Evolutionary conservation across 2,113 vertebrate genomes (phyloP), one percentile per base, ranked within the genome.

Genomic region (Gobius niger): DNA sequence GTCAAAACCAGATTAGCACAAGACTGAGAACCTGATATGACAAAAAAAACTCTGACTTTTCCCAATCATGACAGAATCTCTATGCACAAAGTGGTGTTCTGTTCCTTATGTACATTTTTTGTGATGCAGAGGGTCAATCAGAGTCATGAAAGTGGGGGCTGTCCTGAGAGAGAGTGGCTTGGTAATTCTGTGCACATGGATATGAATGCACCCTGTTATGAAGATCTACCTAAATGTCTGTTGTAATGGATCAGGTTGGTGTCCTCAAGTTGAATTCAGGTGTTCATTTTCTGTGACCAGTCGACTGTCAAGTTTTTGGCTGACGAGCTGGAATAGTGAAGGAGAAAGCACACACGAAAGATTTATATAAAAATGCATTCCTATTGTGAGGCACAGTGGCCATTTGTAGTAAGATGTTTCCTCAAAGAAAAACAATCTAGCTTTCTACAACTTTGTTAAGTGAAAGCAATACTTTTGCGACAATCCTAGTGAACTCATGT

Each of bases 371-470:
- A 69, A 82, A 91, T 85, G 90, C 92, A 93, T 93, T 92, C 90
- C 89, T 92, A 87, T 88, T 46, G n/a, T 74, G 76, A 88, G 70
- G 84, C 78, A 63, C 68, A 77, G 81, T 81, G 81, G 83, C 80
- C 84, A 85, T 83, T 83, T 71, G 78, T 72, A 78, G 82, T 77
- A 85, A 75, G 83, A 75, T 59, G 78, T 85, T 80, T 88, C 76
- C 87, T 87, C 82, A 71, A 77, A 85, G 41, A 83, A 82, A 82
- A 89, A 90, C 87, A 95, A 92, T 93, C 90, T 93, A 90, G 92
- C 92, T 95, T 93, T 95, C 91, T 93, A 92, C 94, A 92, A 92
- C 89, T 89, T 91, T 90, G 87, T 85, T 82, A 79, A 92, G 92
- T 91, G 91, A 92, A 95, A 92, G 91, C 89, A 92, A 93, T 92